Percentiles rank a stretch among this genome's conserved stretches.
These are phyloP conservation scores for Gopherus evgoodei DNA, from an alignment of 2,113 vertebrate species.

Conservation along the genomic window DNA sequence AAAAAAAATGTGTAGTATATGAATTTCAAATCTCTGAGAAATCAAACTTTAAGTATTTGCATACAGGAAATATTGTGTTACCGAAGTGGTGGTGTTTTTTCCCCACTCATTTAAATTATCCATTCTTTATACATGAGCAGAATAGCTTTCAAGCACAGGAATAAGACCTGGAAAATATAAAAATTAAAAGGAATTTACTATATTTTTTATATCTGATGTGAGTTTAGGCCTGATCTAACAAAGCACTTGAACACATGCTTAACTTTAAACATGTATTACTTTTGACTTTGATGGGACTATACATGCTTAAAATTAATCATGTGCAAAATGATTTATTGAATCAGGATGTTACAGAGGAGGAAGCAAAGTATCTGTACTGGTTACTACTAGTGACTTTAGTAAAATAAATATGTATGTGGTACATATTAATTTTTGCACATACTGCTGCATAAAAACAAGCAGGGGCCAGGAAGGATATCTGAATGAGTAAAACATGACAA, in stretches of 20 bases:
- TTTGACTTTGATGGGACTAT: background rate
- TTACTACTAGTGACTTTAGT: background rate
- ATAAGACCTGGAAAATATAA: background rate
- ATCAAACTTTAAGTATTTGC: background rate
- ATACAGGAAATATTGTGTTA: background rate
- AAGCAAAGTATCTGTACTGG: background rate
- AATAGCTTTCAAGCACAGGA: background rate
- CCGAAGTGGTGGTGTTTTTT: background rate
- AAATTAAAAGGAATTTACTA: background rate
- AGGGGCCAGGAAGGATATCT: background rate
- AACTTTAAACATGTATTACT: background rate
- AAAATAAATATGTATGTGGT: background rate
- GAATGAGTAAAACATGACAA: background rate
- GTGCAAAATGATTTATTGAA: background rate
- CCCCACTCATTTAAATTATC: background rate
- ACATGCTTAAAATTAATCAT: background rate
- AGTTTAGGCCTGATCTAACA: background rate
- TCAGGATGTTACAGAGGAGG: background rate
- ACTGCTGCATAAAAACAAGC: background rate
- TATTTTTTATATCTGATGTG: background rate
- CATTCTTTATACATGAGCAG: background rate
- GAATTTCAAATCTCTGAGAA: constrained; percentile 22
- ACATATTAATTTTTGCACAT: background rate
- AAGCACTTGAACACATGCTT: constrained; percentile 7
- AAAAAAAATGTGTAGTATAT: background rate